Evolutionary conservation across 2,797 vertebrate genomes (phyloP).

Genomic region (Alauda arvensis): DNA sequence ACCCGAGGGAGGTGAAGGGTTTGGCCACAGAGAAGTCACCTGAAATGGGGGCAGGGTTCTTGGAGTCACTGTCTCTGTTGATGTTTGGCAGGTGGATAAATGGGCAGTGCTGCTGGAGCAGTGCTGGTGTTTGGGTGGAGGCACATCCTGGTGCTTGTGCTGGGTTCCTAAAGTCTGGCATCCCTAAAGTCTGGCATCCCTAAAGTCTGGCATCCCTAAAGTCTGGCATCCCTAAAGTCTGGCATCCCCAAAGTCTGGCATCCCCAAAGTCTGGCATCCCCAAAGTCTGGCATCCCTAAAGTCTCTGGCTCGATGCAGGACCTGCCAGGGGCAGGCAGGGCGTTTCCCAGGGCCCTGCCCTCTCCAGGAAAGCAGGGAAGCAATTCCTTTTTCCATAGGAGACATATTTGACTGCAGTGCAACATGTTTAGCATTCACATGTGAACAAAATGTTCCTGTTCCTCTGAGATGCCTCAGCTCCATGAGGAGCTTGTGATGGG

Average conservation of each 20-base stretch:
- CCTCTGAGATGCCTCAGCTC: not conserved
- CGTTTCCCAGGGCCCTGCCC: not conserved
- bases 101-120: not conserved
- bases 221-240: too few relatives aligned
- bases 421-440: rapidly evolving
- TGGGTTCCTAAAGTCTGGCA: too few relatives aligned
- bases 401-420: rapidly evolving
- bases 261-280: too few relatives aligned
- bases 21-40: not conserved
- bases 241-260: too few relatives aligned
- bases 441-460: not conserved
- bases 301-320: not conserved
- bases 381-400: rapidly evolving
- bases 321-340: not conserved
- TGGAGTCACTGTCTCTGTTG: not conserved
- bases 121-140: not conserved
- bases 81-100: not conserved
- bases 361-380: not conserved
- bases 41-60: not conserved
- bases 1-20: not conserved
- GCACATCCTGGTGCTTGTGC: not conserved
- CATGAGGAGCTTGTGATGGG: not conserved
- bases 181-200: too few relatives aligned
- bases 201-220: too few relatives aligned
- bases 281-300: too few relatives aligned